Conservation (phyloP, 2,113 vertebrate genomes). For the Xiphophorus maculatus region DNA sequence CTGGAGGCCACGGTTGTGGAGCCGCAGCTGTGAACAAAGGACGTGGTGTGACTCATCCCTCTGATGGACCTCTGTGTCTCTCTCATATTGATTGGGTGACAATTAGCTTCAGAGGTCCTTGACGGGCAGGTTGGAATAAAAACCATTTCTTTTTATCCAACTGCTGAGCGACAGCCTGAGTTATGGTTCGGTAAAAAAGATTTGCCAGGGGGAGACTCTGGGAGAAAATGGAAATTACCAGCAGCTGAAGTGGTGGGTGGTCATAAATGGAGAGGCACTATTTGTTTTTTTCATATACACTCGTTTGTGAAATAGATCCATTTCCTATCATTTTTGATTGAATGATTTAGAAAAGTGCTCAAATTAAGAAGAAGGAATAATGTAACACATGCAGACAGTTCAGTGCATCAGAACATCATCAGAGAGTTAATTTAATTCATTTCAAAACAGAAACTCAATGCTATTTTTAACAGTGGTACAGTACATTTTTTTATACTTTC, state of each 20-base stretch:
- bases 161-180: neutral
- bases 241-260: neutral
- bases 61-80: neutral
- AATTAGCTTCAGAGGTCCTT: neutral
- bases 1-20: neutral
- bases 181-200: neutral
- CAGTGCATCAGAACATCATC: neutral
- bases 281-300: neutral
- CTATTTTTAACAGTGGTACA: too few relatives aligned
- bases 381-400: neutral
- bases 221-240: neutral
- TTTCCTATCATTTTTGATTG: neutral
- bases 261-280: neutral
- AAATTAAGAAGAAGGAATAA: neutral
- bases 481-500: too few relatives aligned
- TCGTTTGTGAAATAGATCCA: neutral
- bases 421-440: neutral
- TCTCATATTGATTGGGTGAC: slow-evolving; percentile 13
- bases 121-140: neutral
- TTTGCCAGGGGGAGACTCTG: neutral
- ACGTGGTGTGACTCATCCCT: slow-evolving; percentile 13
- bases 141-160: neutral
- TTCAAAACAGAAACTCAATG: neutral
- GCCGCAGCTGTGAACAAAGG: slow-evolving; percentile 20
- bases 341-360: neutral